Percentiles rank a stretch among this genome's conserved stretches.
These are phyloP conservation scores for Orussus abietinus DNA, from an alignment of 1,140 invertebrate species.

Conservation along the genomic window DNA sequence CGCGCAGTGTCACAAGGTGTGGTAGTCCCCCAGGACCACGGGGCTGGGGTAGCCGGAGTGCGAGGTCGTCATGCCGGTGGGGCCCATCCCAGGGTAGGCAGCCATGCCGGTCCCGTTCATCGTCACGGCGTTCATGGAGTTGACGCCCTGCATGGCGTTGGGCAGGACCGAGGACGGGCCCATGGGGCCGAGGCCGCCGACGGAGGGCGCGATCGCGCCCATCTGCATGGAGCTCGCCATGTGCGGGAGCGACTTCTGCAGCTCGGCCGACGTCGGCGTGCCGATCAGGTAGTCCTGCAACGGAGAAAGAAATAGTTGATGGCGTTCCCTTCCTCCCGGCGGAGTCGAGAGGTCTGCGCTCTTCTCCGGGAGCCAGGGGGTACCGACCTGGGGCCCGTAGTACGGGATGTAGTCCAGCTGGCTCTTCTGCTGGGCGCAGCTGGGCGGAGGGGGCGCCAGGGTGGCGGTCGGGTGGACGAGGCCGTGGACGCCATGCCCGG, in stretches of 20 bases:
- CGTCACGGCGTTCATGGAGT: conserved; percentile 51
- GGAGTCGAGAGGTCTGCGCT: too few species aligned
- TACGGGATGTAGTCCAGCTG: conserved; percentile 52
- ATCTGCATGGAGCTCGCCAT: conserved; percentile 52
- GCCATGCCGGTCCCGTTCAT: conserved; percentile 53
- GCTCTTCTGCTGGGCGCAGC: conserved; percentile 49
- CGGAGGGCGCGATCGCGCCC: conserved; percentile 48
- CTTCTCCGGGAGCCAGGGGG: too few species aligned
- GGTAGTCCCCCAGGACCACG: conserved; percentile 49
- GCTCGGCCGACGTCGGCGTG: conserved; percentile 44
- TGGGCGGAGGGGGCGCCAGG: conserved; percentile 43
- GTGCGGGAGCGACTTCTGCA: conserved; percentile 49
- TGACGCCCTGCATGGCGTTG: conserved; percentile 48
- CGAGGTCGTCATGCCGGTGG: conserved; percentile 47
- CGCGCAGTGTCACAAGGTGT: conserved; percentile 53
- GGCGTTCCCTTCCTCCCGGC: too few species aligned
- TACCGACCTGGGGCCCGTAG: conserved; percentile 46
- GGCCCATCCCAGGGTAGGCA: conserved; percentile 44
- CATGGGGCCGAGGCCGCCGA: conserved; percentile 49
- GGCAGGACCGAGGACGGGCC: conserved; percentile 47
- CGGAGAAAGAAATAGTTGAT: conserved; percentile 14
- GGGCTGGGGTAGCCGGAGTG: conserved; percentile 50
- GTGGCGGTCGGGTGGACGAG: conserved; percentile 48
- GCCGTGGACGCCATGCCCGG: conserved; percentile 38
- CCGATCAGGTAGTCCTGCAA: conserved; percentile 47